A percentile compares a stretch with the other conserved stretches of the same genome.
Evolutionary conservation across 1,140 invertebrate species (phyloP).

Genomic region (Maconellicoccus hirsutus): DNA sequence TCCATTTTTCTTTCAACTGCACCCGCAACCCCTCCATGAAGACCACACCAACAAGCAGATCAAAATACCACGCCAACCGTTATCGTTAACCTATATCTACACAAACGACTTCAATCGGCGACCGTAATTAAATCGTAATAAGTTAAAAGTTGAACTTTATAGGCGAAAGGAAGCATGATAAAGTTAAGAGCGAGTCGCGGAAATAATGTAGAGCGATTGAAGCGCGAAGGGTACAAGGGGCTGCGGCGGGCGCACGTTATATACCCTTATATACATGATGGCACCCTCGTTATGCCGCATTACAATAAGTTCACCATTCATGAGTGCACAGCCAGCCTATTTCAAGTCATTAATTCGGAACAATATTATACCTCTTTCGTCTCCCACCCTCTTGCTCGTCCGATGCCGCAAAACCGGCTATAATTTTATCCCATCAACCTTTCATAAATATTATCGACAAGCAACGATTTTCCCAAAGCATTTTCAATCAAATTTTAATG

Average conservation of each 20-base stretch:
- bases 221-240: not conserved
- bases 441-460: not conserved
- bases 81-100: constrained; percentile 4
- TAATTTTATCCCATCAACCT: not conserved
- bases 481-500: constrained; percentile 5
- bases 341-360: constrained; percentile 9
- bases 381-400: not conserved
- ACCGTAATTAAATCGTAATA: constrained; percentile 9
- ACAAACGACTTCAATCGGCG: not conserved
- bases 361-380: not conserved
- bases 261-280: constrained; percentile 2
- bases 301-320: not conserved
- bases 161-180: not conserved
- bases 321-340: constrained; percentile 6
- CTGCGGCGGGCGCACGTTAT: not conserved
- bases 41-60: not conserved
- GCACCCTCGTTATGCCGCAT: not conserved
- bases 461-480: not conserved
- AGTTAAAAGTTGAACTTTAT: not conserved
- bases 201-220: not conserved
- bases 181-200: not conserved
- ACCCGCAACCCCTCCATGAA: no score
- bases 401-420: not conserved
- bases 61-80: not conserved
- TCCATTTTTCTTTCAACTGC: no score